Base-by-base conservation (phyloP, 2,888 invertebrate genomes). In the Mylabris sibirica region DNA sequence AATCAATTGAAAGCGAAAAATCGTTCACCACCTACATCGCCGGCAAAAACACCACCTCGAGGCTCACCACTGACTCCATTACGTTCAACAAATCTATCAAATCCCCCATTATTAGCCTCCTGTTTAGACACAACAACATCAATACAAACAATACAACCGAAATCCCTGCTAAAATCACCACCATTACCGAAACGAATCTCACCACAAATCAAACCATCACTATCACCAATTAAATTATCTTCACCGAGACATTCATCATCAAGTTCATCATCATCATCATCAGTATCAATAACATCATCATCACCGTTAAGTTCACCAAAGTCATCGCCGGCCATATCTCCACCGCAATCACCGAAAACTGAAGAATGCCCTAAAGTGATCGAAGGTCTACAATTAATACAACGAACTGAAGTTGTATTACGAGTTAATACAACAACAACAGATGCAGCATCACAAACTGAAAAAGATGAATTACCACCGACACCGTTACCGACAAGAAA, bases 331-430 rank as follows among this genome's bases (percentile, higher is more conserved):
- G 69, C 71, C 60, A 64, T 68, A 41, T 72, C 74, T 4, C 75
- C 78, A 20, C 84, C 86, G 30, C 80, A 82, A 49, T 83, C 84
- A 66, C 85, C 86, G 44, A 85, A 84, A 75, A 82, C 81, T 64
- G 80, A 84, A 14, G 75, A 74, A 30, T 75, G 77, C 60, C 79
- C 80, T 1, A 74, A 77, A 71, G 86, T 86, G 3, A 82, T 86
- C 65, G 87, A 87, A 76, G 86, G 86, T 1, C 81, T 90, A 59
- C 88, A 89, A 69, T 80, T 90, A 73, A 86, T 90, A 73, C 90
- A 91, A 79, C 85, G 90, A 77, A 89, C 90, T 73, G 90, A 91
- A 80, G 86, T 91, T 9, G 86, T 90, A 22, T 82, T 91, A 24
- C 86, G 89, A 74, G 89, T 90, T 1, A 90, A 89, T 78, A 86